Percentiles rank a stretch among this genome's conserved stretches.
Evolutionary conservation across 2,797 vertebrate species (phyloP).

Genomic region (Anomalospiza imberbis): DNA sequence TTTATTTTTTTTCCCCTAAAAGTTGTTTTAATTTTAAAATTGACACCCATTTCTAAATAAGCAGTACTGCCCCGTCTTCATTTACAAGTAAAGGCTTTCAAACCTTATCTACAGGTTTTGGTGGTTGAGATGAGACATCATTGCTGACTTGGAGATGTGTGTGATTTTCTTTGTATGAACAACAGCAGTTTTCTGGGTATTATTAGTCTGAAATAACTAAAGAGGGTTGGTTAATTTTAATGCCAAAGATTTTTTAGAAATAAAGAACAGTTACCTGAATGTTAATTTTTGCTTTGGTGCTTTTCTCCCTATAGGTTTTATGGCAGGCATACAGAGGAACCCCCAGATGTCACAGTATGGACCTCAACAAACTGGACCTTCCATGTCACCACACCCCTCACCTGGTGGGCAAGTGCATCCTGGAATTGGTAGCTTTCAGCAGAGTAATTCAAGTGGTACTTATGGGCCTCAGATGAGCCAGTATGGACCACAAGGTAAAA

Average conservation of each 20-base stretch:
- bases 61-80: not conserved
- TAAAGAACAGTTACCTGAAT: not conserved
- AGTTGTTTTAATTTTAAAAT: not conserved
- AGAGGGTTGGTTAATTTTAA: not conserved
- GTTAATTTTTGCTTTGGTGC: not conserved
- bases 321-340: slow-evolving; percentile 89
- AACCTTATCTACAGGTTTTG: not conserved
- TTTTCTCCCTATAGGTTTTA: slow-evolving; percentile 78
- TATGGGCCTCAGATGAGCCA: slow-evolving; percentile 91
- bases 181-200: not conserved
- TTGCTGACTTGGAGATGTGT: not conserved
- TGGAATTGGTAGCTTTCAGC: slow-evolving; percentile 86
- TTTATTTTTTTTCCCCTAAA: not conserved
- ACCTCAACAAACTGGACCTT: slow-evolving; percentile 86
- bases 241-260: not conserved
- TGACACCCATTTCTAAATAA: not conserved
- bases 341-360: slow-evolving; percentile 87
- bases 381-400: slow-evolving; percentile 90
- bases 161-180: not conserved
- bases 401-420: slow-evolving; percentile 87
- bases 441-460: slow-evolving; percentile 83
- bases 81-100: not conserved
- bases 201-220: not conserved
- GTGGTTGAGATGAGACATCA: not conserved
- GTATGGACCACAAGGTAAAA: slow-evolving; percentile 91